Conservation (phyloP, 2,113 vertebrate species). For the Notechis scutatus region DNA sequence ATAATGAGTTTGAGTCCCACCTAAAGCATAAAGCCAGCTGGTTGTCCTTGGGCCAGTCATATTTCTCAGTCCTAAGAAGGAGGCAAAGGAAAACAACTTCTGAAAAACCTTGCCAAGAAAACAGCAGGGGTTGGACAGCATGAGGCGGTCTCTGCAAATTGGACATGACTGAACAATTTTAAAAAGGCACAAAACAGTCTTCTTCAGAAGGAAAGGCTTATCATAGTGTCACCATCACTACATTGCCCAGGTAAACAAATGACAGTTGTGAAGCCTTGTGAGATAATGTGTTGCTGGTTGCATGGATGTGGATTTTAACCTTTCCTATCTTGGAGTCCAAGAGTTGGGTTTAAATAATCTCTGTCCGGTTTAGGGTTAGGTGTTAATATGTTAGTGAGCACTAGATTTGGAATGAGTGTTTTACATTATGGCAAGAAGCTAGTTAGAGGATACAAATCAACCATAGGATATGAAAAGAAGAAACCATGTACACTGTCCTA, state of each 20-base stretch:
- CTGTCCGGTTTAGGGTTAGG: neutral
- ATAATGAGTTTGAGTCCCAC: neutral
- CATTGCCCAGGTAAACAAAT: neutral
- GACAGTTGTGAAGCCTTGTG: neutral
- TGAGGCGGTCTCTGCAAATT: too few relatives aligned
- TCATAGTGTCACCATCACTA: neutral
- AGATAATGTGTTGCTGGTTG: neutral
- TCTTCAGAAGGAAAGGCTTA: neutral
- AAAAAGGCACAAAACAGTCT: neutral
- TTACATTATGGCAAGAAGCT: neutral
- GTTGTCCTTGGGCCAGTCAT: too few relatives aligned
- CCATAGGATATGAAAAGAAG: neutral
- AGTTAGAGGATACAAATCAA: neutral
- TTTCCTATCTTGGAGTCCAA: neutral
- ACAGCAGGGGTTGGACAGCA: too few relatives aligned
- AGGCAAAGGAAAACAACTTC: too few relatives aligned
- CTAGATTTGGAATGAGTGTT: neutral
- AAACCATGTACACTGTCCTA: neutral
- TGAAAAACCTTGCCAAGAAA: too few relatives aligned
- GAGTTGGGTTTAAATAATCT: neutral
- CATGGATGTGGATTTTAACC: neutral
- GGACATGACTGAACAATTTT: too few relatives aligned
- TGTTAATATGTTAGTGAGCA: neutral
- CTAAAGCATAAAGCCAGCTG: too few relatives aligned
- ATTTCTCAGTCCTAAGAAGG: too few relatives aligned